Evolutionary conservation across 2,797 vertebrate species (phyloP), one percentile per base, ranked within the genome.

Genomic region (Rhinella marina): DNA sequence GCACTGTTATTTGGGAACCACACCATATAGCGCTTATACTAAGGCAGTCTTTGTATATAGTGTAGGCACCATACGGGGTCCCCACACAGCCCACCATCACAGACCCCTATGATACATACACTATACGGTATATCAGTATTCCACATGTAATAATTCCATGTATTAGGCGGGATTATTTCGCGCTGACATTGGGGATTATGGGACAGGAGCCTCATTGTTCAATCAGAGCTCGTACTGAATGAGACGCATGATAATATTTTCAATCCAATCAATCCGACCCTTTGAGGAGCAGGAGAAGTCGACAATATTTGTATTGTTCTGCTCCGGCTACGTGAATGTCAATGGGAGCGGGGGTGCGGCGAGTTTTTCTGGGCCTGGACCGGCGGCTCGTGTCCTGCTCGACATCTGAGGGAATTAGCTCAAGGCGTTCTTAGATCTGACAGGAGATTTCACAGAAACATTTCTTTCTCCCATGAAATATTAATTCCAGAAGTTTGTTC

Each of bases 271-370:
- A 84, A 27, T 56, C 54, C 3, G n/a, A 41, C 25, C 50, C 7
- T 52, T 79, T 54, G 29, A 29, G 52, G 48, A 56, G 27, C 9
- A 27, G 54, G 27, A 5, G 59, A 29, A 6, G 8, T 56, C 5
- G 32, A 88, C 82, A 88, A 73, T 52, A 48, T 72, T 70, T 41
- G 27, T 62, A 88, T 81, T 88, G 82, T 88, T 72, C 56, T 19
- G 41, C 32, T n/a, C 62, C 59, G 48, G 75, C 25, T 62, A 73
- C n/a, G 27, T 79, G 78, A 48, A 84, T 80, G 76, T 85, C 70
- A 41, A 70, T 85, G 23, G 52, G 27, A 80, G 13, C 50, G 21
- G 76, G 79, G 81, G 25, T 2, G 13, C 29, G 13, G 57, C 9
- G 21, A n/a, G n/a, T 66, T 66, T 27, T 52, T 68, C 62, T 68